Evolutionary conservation across 2,797 vertebrate genomes (phyloP).

Genomic region (Enteromius viviparus): DNA sequence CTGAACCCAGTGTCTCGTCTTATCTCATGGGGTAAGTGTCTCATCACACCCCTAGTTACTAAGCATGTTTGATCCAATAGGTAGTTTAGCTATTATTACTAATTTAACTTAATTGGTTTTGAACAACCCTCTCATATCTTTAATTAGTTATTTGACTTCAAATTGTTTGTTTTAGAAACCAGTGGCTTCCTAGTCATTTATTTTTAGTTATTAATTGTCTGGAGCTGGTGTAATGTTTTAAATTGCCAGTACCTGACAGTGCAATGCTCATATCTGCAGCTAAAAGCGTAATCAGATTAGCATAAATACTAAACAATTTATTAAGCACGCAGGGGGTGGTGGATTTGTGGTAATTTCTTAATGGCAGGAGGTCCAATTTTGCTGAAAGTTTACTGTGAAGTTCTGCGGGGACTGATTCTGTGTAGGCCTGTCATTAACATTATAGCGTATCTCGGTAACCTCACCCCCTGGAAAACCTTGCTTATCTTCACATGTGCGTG

Average conservation of each 20-base stretch:
- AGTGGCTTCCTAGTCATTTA: neutral
- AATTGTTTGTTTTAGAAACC: neutral
- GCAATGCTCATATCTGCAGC: neutral
- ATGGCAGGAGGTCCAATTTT: neutral
- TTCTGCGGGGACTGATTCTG: neutral
- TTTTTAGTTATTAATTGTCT: neutral
- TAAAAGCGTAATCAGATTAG: neutral
- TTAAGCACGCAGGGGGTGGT: neutral
- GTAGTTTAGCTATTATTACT: neutral
- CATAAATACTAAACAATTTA: neutral
- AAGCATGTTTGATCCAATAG: neutral
- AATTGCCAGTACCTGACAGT: neutral
- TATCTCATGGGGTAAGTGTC: too few species aligned
- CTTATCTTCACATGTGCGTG: constrained; percentile 10
- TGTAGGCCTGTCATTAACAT: neutral
- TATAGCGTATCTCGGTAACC: neutral
- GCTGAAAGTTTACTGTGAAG: neutral
- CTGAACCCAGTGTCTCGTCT: too few species aligned
- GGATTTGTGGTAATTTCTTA: neutral
- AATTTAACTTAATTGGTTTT: neutral
- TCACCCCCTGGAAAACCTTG: constrained; percentile 1
- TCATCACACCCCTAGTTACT: too few species aligned
- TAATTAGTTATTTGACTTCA: neutral
- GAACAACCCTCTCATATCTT: neutral
- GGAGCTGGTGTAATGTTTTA: neutral